A percentile compares a stretch with the other conserved stretches of the same genome.
phyloP scores from a whole-genome alignment of 2,113 vertebrate species.

The Ploceus nigricollis region DNA sequence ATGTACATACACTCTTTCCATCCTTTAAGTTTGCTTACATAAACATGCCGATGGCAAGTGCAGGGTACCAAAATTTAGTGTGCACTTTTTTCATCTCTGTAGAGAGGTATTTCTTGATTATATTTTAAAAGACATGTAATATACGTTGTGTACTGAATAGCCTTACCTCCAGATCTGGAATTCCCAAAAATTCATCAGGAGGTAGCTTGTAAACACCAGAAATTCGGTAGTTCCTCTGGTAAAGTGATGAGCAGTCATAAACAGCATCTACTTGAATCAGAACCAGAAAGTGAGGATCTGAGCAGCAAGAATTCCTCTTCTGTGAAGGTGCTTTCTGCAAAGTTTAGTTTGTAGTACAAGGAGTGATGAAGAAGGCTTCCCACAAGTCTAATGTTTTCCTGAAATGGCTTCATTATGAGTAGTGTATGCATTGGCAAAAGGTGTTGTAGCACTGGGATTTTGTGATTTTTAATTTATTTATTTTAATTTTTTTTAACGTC shows the following conservation, averaged over 20 bases:
- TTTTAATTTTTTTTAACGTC: background rate
- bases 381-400: background rate
- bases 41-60: background rate
- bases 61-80: background rate
- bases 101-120: background rate
- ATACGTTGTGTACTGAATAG: background rate
- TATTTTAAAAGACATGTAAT: background rate
- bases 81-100: background rate
- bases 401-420: background rate
- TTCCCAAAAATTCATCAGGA: conserved; percentile 90
- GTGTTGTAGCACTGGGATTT: background rate
- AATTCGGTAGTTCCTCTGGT: conserved; percentile 90
- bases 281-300: background rate
- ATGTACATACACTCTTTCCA: background rate
- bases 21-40: background rate
- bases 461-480: background rate
- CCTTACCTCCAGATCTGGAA: conserved; percentile 88
- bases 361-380: background rate
- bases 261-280: conserved; percentile 81
- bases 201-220: conserved; percentile 94
- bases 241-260: conserved; percentile 94
- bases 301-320: background rate
- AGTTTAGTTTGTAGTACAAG: background rate
- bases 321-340: background rate
- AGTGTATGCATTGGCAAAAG: background rate